These are phyloP conservation scores for Rotaria magnacalcarata DNA, from an alignment of 2,888 invertebrate species.

Conservation along the genomic window DNA sequence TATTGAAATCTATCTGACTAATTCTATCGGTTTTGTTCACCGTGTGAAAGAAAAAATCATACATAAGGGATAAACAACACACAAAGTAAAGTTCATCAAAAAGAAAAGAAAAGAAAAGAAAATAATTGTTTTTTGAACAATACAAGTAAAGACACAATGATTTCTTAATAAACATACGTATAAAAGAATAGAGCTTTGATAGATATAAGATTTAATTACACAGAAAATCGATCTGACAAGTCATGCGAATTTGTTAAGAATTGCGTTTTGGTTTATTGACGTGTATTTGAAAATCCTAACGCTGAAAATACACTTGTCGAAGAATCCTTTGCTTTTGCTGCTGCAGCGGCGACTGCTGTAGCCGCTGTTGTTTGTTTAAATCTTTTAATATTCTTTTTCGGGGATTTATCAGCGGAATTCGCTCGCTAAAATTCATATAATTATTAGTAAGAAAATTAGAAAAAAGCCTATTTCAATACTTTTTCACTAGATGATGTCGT, in stretches of 20 bases:
- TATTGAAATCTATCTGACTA: background rate
- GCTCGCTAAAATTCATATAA: background rate
- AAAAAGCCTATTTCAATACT: background rate
- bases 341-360: background rate
- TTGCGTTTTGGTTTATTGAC: background rate
- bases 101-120: background rate
- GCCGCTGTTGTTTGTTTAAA: background rate
- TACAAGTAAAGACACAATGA: constrained; percentile 1
- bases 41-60: background rate
- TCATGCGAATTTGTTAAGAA: background rate
- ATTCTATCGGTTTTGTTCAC: constrained; percentile 18
- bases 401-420: background rate
- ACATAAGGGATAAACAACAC: background rate
- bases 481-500: background rate
- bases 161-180: background rate
- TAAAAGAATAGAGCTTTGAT: constrained; percentile 4
- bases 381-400: background rate
- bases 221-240: background rate
- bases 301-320: background rate
- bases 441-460: too few species aligned
- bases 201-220: background rate
- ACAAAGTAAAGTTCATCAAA: constrained; percentile 21
- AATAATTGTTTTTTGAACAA: background rate
- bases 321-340: background rate
- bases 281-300: background rate